A percentile compares a stretch with the other conserved stretches of the same genome.
Conservation (phyloP, 2,797 vertebrate species). For the Coilia nasus region DNA sequence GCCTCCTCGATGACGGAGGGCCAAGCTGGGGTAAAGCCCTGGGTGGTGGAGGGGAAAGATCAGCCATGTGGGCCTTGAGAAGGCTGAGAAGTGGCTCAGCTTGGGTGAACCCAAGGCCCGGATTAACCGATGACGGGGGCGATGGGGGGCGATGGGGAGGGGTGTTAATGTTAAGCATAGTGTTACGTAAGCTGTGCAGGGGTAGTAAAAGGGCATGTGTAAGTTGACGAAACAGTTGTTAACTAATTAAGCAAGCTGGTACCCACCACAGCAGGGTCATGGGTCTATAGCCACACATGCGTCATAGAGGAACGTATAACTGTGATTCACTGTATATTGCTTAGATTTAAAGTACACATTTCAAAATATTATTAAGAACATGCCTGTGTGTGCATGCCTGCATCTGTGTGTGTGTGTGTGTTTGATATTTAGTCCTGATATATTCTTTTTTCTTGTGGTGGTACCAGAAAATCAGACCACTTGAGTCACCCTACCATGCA, state of each 20-base stretch:
- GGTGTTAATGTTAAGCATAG: background rate
- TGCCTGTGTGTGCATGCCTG: too few relatives aligned
- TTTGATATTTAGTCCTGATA: background rate
- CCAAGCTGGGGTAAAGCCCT: background rate
- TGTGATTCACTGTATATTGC: background rate
- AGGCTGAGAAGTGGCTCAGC: constrained; percentile 64
- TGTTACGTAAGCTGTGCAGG: constrained; percentile 2
- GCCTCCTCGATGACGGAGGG: background rate
- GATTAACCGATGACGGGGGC: background rate
- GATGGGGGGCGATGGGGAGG: too few relatives aligned
- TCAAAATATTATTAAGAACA: too few relatives aligned
- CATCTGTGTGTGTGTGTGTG: background rate
- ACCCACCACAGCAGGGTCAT: background rate
- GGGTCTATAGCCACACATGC: background rate
- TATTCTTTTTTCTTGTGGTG: background rate
- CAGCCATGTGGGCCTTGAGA: constrained; percentile 29
- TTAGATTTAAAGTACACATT: too few relatives aligned
- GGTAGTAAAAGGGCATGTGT: background rate
- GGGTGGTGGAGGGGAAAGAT: constrained; percentile 4
- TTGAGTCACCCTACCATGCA: background rate
- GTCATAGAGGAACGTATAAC: background rate
- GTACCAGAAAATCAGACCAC: constrained; percentile 9
- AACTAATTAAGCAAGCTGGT: background rate
- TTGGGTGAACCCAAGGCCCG: constrained; percentile 29
- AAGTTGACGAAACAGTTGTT: background rate